Evolutionary conservation across 1,140 invertebrate genomes (phyloP).

Genomic region (Drosophila hydei): DNA sequence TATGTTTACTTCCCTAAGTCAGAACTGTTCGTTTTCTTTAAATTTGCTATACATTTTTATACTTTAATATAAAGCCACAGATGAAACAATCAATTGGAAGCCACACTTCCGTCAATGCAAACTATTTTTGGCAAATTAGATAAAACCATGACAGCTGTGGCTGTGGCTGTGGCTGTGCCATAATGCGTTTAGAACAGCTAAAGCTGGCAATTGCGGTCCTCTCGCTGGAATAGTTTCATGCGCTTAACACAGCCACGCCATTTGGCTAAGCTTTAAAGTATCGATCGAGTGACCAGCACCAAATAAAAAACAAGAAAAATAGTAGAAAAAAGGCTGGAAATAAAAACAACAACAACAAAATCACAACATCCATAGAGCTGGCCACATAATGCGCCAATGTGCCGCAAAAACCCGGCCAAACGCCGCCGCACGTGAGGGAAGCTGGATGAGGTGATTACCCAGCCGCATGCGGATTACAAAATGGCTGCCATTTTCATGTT

Average conservation of each 20-base stretch:
- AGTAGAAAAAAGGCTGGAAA: slow-evolving; percentile 44
- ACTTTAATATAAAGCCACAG: neutral
- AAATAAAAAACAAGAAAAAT: slow-evolving; percentile 41
- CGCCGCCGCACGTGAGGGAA: slow-evolving; percentile 57
- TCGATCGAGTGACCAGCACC: slow-evolving; percentile 56
- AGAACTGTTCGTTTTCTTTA: too few relatives aligned
- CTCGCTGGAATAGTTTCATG: slow-evolving; percentile 38
- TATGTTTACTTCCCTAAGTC: too few relatives aligned
- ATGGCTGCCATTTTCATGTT: slow-evolving; percentile 77
- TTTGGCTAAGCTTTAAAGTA: slow-evolving; percentile 79
- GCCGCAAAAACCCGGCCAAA: slow-evolving; percentile 64
- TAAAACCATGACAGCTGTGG: slow-evolving; percentile 7
- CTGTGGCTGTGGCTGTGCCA: neutral
- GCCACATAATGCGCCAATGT: slow-evolving; percentile 77
- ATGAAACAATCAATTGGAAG: too few relatives aligned
- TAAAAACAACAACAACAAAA: slow-evolving; percentile 47
- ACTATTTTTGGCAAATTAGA: neutral
- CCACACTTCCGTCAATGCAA: neutral
- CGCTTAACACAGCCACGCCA: slow-evolving; percentile 47
- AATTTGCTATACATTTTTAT: neutral
- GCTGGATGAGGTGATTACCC: slow-evolving; percentile 73
- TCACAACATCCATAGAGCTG: slow-evolving; percentile 60
- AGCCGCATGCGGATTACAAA: slow-evolving; percentile 81
- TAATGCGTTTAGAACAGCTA: slow-evolving; percentile 41
- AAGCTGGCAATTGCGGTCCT: slow-evolving; percentile 42